phyloP scores from a whole-genome alignment of 2,113 vertebrate species.

The Motacilla alba region DNA sequence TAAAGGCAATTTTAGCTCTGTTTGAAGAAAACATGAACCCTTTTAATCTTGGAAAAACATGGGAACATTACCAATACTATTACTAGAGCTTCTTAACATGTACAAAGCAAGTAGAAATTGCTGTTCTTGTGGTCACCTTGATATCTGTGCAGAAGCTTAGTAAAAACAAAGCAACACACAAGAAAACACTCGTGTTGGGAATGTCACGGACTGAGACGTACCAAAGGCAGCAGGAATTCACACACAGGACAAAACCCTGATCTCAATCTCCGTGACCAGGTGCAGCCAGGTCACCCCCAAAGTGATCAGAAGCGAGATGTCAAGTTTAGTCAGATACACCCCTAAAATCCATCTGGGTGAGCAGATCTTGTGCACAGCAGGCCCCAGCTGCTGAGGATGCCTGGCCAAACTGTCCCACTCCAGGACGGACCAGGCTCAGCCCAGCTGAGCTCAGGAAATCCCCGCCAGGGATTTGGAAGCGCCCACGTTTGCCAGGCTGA shows the following conservation, averaged over 20 bases:
- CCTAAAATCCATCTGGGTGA: background rate
- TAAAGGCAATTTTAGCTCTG: background rate
- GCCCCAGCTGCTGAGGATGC: background rate
- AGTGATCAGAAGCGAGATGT: background rate
- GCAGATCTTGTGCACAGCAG: background rate
- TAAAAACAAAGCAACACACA: background rate
- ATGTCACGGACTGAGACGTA: rapidly evolving
- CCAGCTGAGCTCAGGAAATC: background rate
- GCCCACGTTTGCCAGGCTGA: background rate
- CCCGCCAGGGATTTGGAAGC: background rate
- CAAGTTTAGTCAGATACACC: background rate
- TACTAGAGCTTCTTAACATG: background rate
- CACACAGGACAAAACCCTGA: rapidly evolving
- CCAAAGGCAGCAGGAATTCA: background rate
- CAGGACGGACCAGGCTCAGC: background rate
- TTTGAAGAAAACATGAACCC: background rate
- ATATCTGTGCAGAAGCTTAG: background rate
- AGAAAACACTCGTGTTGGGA: rapidly evolving
- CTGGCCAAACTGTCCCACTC: background rate
- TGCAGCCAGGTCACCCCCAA: background rate
- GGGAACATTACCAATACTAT: background rate
- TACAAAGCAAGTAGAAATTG: background rate
- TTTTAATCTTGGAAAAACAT: background rate
- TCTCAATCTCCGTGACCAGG: background rate
- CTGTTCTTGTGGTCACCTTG: background rate